phyloP scores from a whole-genome alignment of 2,113 vertebrate species.

The Accipiter virgatus region DNA sequence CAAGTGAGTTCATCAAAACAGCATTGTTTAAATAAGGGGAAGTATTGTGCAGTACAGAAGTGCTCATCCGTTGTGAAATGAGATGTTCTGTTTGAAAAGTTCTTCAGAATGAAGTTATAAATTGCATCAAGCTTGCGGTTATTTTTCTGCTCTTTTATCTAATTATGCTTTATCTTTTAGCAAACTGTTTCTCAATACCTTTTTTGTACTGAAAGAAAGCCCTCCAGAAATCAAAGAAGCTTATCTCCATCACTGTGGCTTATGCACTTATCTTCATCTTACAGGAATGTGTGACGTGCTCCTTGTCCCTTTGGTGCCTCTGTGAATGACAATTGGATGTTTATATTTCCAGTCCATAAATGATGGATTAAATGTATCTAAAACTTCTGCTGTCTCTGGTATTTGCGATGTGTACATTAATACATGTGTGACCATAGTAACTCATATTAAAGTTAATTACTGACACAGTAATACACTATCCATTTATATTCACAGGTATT shows the following conservation, averaged over 20 bases:
- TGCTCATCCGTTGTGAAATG: not conserved
- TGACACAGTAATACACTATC: not conserved
- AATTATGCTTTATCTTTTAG: conserved; percentile 33
- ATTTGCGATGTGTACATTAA: not conserved
- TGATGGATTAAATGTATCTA: not conserved
- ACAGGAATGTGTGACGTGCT: not conserved
- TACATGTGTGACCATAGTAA: not conserved
- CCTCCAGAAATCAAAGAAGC: conserved; percentile 53
- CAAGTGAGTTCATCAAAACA: not conserved
- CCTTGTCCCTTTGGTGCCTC: not conserved
- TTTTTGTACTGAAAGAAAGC: conserved; percentile 18
- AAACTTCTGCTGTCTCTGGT: not conserved
- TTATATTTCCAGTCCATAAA: not conserved
- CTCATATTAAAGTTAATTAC: not conserved
- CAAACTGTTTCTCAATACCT: conserved; percentile 11
- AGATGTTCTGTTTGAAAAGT: not conserved
- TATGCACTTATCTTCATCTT: conserved; percentile 55
- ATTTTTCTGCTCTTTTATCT: conserved; percentile 45
- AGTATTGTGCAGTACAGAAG: not conserved
- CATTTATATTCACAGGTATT: not conserved
- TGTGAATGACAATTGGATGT: conserved; percentile 11
- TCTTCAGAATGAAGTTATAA: conserved; percentile 7
- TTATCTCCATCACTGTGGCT: conserved; percentile 45
- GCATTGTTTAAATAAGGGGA: not conserved
- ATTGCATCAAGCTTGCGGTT: not conserved